phyloP scores from a whole-genome alignment of 2,888 invertebrate genomes.

The Melikaiella ostensackeni region DNA sequence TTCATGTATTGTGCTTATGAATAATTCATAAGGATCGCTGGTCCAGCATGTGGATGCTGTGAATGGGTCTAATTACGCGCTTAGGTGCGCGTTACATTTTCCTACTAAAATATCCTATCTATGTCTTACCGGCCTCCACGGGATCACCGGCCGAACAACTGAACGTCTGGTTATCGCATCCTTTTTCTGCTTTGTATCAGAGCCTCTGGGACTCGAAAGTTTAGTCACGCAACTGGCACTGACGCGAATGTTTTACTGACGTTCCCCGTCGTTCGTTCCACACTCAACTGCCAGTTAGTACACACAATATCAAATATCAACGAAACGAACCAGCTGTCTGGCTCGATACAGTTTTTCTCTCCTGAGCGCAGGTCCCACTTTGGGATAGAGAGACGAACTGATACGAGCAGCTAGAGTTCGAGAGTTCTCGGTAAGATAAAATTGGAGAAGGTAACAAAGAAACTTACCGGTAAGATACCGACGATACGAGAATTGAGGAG shows the following conservation, averaged over 20 bases:
- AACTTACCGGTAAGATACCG: too few species aligned
- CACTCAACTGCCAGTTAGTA: slow-evolving; percentile 55
- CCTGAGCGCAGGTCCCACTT: slow-evolving; percentile 68
- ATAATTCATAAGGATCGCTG: not conserved
- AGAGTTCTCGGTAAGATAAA: too few species aligned
- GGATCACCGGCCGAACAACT: slow-evolving; percentile 64
- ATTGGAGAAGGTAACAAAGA: too few species aligned
- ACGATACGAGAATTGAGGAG: too few species aligned
- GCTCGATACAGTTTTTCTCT: slow-evolving; percentile 73
- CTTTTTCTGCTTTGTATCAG: slow-evolving; percentile 50
- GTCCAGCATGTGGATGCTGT: slow-evolving; percentile 30
- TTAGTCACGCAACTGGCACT: slow-evolving; percentile 53
- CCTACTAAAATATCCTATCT: not conserved
- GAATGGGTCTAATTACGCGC: not conserved
- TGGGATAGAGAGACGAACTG: not conserved
- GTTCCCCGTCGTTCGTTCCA: slow-evolving; percentile 50
- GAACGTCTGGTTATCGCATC: slow-evolving; percentile 59
- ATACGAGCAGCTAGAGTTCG: too few species aligned
- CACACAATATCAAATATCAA: slow-evolving; percentile 53
- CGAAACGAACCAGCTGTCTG: slow-evolving; percentile 68
- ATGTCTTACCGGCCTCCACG: slow-evolving; percentile 65
- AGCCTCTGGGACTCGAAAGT: slow-evolving; percentile 46
- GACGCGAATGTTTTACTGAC: slow-evolving; percentile 43
- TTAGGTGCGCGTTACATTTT: not conserved
- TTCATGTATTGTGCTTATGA: not conserved